phyloP scores from a whole-genome alignment of 2,113 vertebrate genomes.

The Agapornis roseicollis region DNA sequence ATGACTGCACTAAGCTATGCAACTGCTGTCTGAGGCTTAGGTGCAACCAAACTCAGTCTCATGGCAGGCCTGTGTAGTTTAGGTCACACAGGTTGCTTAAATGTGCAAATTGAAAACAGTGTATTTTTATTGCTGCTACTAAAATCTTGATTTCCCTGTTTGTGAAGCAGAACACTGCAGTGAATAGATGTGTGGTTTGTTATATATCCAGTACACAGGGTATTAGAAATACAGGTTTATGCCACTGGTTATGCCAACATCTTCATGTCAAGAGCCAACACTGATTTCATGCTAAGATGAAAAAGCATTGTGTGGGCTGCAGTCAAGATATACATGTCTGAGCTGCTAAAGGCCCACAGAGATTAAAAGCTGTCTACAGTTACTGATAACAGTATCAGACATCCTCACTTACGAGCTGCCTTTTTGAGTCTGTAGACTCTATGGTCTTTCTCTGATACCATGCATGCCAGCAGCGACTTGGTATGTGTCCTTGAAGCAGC shows the following conservation, averaged over 20 bases:
- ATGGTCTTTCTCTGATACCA: not conserved
- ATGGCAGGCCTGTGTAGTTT: not conserved
- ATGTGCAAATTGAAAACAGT: not conserved
- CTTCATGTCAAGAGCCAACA: not conserved
- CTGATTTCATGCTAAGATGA: not conserved
- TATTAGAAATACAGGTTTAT: not conserved
- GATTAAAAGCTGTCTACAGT: not conserved
- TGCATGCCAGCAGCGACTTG: not conserved
- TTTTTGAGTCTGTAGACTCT: not conserved
- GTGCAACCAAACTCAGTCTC: rapidly evolving
- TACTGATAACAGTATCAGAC: not conserved
- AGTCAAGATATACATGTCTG: not conserved
- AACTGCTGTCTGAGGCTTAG: not conserved
- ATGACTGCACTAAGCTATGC: not conserved
- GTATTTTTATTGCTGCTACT: not conserved
- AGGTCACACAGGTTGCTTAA: not conserved
- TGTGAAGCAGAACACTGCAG: not conserved
- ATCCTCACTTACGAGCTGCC: not conserved
- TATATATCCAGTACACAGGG: not conserved
- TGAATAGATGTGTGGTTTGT: not conserved
- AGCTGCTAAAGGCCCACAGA: not conserved
- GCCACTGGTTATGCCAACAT: not conserved
- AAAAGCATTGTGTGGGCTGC: not conserved
- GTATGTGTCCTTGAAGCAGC: not conserved
- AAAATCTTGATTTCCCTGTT: not conserved